Conservation (phyloP, 2,888 invertebrate species). For the Pycnomerus fuliginosus region DNA sequence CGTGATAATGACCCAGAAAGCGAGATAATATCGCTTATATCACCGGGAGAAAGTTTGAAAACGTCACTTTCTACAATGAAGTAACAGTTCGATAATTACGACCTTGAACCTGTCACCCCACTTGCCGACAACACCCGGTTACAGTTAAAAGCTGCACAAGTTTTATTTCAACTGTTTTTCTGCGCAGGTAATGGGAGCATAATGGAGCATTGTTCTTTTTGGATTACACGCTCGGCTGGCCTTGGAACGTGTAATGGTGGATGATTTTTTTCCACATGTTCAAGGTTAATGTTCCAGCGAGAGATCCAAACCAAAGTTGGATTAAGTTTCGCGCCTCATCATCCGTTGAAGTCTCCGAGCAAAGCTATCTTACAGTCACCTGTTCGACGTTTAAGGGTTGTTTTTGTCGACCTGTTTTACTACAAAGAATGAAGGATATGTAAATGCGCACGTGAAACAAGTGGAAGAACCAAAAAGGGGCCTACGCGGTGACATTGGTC, state of each 20-base stretch:
- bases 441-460: constrained; percentile 5
- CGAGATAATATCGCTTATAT: constrained; percentile 38
- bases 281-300: constrained; percentile 6
- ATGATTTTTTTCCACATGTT: constrained; percentile 17
- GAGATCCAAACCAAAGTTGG: not conserved
- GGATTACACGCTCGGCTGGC: constrained; percentile 37
- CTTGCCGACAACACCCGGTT: constrained; percentile 4
- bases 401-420: too few species aligned
- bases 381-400: too few species aligned
- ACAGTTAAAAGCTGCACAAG: constrained; percentile 2
- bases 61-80: constrained; percentile 30
- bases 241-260: constrained; percentile 34
- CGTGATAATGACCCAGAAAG: constrained; percentile 41
- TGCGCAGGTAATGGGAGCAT: constrained; percentile 34
- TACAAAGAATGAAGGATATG: too few species aligned
- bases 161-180: constrained; percentile 2
- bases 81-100: constrained; percentile 16
- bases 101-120: too few species aligned
- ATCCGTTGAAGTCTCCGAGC: constrained; percentile 14
- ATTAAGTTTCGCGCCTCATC: constrained; percentile 8
- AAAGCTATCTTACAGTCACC: too few species aligned
- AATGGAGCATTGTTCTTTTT: constrained; percentile 45
- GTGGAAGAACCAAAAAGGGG: constrained; percentile 8
- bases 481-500: constrained; percentile 14
- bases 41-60: constrained; percentile 36